phyloP scores from a whole-genome alignment of 2,113 vertebrate genomes.

The Poecile atricapillus region DNA sequence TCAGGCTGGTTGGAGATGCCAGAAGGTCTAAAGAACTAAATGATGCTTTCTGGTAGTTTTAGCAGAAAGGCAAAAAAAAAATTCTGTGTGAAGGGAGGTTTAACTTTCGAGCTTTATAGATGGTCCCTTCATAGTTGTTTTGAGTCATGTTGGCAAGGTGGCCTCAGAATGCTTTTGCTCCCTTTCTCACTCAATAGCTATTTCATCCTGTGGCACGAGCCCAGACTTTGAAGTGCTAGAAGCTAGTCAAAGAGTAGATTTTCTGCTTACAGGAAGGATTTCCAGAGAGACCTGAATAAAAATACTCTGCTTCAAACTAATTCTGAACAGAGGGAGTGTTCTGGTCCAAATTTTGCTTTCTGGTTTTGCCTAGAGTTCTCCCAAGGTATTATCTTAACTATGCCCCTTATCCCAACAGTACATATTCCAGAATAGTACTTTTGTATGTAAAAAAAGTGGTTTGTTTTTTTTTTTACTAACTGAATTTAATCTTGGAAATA shows the following conservation, averaged over 20 bases:
- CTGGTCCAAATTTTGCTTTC: background rate
- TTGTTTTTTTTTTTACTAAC: background rate
- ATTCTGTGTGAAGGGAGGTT: background rate
- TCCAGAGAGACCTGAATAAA: conserved; percentile 32
- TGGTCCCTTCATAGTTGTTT: conserved; percentile 48
- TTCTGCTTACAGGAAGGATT: conserved; percentile 43
- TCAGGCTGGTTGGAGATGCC: background rate
- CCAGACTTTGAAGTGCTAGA: conserved; percentile 32
- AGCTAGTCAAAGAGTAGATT: conserved; percentile 27
- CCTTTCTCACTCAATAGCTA: conserved; percentile 36
- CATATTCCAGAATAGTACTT: background rate
- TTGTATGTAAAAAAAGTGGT: background rate
- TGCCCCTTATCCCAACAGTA: background rate
- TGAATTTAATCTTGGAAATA: background rate
- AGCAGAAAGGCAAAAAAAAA: conserved; percentile 6
- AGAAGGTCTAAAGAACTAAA: background rate
- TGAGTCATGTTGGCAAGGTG: conserved; percentile 36
- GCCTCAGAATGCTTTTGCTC: conserved; percentile 39
- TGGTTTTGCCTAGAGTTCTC: background rate
- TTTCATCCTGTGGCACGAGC: conserved; percentile 1
- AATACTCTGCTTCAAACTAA: background rate
- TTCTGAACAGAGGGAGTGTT: background rate
- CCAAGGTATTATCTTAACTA: background rate
- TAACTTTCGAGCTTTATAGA: conserved; percentile 35
- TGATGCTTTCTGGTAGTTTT: background rate